Base-by-base conservation (phyloP, 2,113 vertebrate species). In the Saccopteryx bilineata region DNA sequence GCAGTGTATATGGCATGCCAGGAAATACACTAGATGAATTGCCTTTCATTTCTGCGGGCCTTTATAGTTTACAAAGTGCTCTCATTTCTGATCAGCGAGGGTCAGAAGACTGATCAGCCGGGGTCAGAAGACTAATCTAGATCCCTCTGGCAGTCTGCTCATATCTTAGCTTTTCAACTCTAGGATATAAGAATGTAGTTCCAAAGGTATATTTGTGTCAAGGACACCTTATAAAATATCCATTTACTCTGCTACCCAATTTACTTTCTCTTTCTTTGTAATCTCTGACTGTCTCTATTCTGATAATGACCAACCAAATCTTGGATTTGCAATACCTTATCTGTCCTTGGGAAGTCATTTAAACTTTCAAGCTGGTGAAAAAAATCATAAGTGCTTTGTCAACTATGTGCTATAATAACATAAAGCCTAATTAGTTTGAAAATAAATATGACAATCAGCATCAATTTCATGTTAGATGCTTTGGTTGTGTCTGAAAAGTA, bases 341-440 rank as follows among this genome's bases (percentile, higher is more conserved):
- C 21, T 82, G 31, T 61, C 71, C 74, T 76, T 75, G 39, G 63
- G 15, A 94, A 91, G 82, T 95, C 54, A 52, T 60, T 80, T 90
- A 81, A 92, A 90, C 31, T 78, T 82, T 21, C 58, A 82, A 93
- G 50, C 12, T 21, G 31, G 31, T 90, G 23, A 91, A 65, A 83
- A 60, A 60, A 80, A 48, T 78, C 68, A 74, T 19, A 80, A 74
- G n/a, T 87, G 23, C 69, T 80, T 87, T 93, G 61, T 65, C 75
- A 92, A 58, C 31, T 84, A 71, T 56, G 66, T 74, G 12, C 74
- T 79, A 2, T 54, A 39, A 63, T 23, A 46, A 33, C 39, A 88
- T 50, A 74, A 92, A 74, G 46, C 9, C 68, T 76, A 66, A 80
- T 95, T 87, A 65, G 68, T 90, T 93, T 90, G 61, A 85, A 87